Conservation (phyloP, 1,140 invertebrate genomes). For the Choristoneura fumiferana region DNA sequence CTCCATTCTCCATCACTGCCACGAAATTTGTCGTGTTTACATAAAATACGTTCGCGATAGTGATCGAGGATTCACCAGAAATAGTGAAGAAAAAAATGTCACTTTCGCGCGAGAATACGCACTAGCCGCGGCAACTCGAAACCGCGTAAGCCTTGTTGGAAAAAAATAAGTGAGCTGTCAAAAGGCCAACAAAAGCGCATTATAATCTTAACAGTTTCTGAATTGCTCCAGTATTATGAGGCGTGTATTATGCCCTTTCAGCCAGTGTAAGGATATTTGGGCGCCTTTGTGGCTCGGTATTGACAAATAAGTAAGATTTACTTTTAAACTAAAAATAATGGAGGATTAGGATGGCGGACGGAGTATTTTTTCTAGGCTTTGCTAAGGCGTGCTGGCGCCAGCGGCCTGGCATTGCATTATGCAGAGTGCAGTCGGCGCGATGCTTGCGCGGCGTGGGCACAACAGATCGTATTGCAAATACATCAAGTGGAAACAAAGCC, state of each 20-base stretch:
- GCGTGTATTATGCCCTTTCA: constrained; percentile 72
- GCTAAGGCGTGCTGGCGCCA: constrained; percentile 60
- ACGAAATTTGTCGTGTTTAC: constrained; percentile 74
- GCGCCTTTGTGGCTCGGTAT: constrained; percentile 72
- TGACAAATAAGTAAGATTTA: constrained; percentile 76
- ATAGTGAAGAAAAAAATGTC: constrained; percentile 42
- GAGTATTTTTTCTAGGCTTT: constrained; percentile 42
- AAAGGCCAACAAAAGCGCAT: constrained; percentile 67
- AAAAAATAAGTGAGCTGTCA: constrained; percentile 68
- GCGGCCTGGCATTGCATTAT: constrained; percentile 62
- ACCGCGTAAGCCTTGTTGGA: constrained; percentile 38
- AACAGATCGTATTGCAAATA: constrained; percentile 63
- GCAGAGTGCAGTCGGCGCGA: constrained; percentile 38
- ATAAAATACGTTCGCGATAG: constrained; percentile 70
- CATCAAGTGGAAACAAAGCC: constrained; percentile 63
- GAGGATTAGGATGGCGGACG: constrained; percentile 60
- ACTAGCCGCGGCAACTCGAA: constrained; percentile 50
- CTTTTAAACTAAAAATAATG: constrained; percentile 69
- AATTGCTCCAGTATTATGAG: constrained; percentile 72
- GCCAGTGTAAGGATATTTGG: constrained; percentile 71
- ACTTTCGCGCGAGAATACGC: constrained; percentile 45
- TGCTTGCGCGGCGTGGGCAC: constrained; percentile 42
- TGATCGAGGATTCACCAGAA: constrained; percentile 63
- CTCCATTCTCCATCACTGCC: constrained; percentile 50
- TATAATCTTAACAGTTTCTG: constrained; percentile 75